These are phyloP conservation scores for Acleris laterana DNA, from an alignment of 2,888 invertebrate genomes.

Conservation along the genomic window DNA sequence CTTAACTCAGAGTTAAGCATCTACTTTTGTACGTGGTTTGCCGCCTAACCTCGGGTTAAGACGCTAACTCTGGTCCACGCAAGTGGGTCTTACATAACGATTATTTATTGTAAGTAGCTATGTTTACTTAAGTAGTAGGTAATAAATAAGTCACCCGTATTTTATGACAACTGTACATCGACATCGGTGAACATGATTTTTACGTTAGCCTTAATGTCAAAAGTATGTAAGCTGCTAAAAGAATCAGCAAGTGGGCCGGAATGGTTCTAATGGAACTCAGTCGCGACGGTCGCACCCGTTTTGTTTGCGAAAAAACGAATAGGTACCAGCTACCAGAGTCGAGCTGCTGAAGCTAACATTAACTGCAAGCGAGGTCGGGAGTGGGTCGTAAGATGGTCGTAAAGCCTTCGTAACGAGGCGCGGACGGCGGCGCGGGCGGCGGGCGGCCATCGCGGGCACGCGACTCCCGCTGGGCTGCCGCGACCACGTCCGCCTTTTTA, in stretches of 20 bases:
- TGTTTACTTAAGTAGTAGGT: neutral
- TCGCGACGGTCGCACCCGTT: constrained; percentile 46
- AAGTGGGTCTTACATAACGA: too few relatives aligned
- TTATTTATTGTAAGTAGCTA: neutral
- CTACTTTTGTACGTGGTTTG: too few relatives aligned
- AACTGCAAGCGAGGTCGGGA: constrained; percentile 62
- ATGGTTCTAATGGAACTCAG: constrained; percentile 51
- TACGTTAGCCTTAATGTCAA: constrained; percentile 53
- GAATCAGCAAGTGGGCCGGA: constrained; percentile 57
- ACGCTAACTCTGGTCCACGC: too few relatives aligned
- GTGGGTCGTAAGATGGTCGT: constrained; percentile 67
- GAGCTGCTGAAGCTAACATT: constrained; percentile 60
- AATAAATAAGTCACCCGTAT: neutral
- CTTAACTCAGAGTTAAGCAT: too few relatives aligned
- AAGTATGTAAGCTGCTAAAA: constrained; percentile 58
- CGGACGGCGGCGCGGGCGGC: constrained; percentile 47
- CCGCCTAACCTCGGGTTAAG: too few relatives aligned
- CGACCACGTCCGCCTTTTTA: constrained; percentile 43
- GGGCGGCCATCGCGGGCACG: constrained; percentile 63
- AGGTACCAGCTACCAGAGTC: constrained; percentile 42
- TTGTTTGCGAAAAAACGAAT: constrained; percentile 64
- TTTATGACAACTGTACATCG: constrained; percentile 9
- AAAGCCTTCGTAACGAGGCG: constrained; percentile 63
- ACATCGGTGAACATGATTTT: constrained; percentile 39
- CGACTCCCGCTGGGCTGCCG: constrained; percentile 61